Percentiles rank a stretch among this genome's conserved stretches.
These are phyloP conservation scores for Uropetala carovei DNA, from an alignment of 2,888 invertebrate species.

Conservation along the genomic window DNA sequence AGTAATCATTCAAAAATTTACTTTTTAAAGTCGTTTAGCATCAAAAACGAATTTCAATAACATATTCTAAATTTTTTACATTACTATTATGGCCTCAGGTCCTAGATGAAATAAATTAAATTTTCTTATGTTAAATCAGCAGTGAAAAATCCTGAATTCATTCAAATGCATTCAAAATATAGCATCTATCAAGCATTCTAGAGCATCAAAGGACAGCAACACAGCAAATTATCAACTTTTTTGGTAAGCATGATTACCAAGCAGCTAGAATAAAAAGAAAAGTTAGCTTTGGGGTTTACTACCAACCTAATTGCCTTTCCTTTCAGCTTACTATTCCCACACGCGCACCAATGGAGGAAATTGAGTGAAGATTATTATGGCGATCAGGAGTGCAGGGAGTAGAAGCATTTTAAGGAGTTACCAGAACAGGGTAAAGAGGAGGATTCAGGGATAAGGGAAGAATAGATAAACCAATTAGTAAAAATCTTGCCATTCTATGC, in stretches of 20 bases:
- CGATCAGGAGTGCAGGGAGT: slow-evolving; percentile 56
- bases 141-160: neutral
- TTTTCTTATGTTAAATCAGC: too few relatives aligned
- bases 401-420: slow-evolving; percentile 55
- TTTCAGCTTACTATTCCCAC: slow-evolving; percentile 83
- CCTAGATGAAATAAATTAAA: too few relatives aligned
- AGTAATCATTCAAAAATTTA: too few relatives aligned
- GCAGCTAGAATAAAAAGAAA: slow-evolving; percentile 69
- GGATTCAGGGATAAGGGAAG: slow-evolving; percentile 51
- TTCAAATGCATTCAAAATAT: neutral
- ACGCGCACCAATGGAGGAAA: slow-evolving; percentile 47
- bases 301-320: slow-evolving; percentile 89
- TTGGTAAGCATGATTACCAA: slow-evolving; percentile 67
- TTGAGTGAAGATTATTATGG: slow-evolving; percentile 62
- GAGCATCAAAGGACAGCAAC: neutral
- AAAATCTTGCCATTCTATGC: slow-evolving; percentile 42
- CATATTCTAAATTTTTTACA: too few relatives aligned
- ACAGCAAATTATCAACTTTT: slow-evolving; percentile 67
- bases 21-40: too few relatives aligned
- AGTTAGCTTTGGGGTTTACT: slow-evolving; percentile 78
- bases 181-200: slow-evolving; percentile 44
- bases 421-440: slow-evolving; percentile 17
- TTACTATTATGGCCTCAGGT: too few relatives aligned
- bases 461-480: slow-evolving; percentile 59
- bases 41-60: too few relatives aligned